Conservation (phyloP, 2,113 vertebrate genomes). For the Peromyscus polionotus region DNA sequence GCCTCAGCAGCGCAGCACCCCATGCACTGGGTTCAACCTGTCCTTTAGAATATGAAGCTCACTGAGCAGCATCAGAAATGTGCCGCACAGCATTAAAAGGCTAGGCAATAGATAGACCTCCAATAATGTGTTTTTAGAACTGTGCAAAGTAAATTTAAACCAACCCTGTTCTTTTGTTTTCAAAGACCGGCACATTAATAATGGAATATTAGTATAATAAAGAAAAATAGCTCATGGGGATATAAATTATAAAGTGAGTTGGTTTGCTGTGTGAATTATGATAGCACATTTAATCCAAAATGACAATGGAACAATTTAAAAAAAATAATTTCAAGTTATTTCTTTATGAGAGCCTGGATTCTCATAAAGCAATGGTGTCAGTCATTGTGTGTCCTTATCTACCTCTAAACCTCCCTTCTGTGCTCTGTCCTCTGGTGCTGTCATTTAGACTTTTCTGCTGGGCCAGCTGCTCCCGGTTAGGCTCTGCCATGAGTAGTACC, state of each 20-base stretch:
- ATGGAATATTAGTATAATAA: constrained; percentile 66
- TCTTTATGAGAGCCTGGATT: constrained; percentile 55
- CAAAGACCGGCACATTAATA: constrained; percentile 59
- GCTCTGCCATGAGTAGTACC: neutral
- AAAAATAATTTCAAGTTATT: constrained; percentile 61
- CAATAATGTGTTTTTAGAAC: constrained; percentile 22
- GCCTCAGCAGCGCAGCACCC: neutral
- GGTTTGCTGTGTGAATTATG: constrained; percentile 69
- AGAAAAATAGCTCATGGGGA: constrained; percentile 58
- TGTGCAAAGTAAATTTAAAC: constrained; percentile 46
- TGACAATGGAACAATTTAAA: constrained; percentile 27
- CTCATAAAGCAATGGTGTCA: constrained; percentile 34
- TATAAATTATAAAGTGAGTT: constrained; percentile 71
- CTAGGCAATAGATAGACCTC: neutral
- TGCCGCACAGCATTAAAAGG: constrained; percentile 12
- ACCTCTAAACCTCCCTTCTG: neutral
- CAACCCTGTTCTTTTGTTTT: constrained; percentile 58
- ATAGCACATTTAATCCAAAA: constrained; percentile 61
- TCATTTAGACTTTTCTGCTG: neutral
- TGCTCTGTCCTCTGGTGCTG: neutral
- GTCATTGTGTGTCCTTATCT: neutral
- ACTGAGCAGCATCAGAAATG: constrained; percentile 10
- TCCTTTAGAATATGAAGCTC: constrained; percentile 28
- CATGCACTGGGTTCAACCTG: neutral
- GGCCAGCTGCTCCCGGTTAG: neutral